Conservation (phyloP, 2,797 vertebrate genomes). For the Sciurus vulgaris region DNA sequence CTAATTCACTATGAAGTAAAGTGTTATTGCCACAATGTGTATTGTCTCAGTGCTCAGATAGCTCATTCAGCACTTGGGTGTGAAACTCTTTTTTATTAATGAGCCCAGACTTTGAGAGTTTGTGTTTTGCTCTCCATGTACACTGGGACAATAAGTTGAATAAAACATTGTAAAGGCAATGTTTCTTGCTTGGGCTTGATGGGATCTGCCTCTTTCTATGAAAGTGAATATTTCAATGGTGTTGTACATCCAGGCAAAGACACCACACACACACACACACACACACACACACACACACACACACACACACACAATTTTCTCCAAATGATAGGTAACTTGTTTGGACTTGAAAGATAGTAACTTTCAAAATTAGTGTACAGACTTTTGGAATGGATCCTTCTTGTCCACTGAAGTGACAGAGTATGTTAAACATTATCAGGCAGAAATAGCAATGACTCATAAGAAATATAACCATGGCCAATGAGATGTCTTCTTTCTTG, state of each 20-base stretch:
- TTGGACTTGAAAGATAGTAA: neutral
- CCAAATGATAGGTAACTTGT: neutral
- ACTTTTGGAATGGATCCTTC: neutral
- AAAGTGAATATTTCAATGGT: conserved; percentile 64
- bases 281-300: too few species aligned
- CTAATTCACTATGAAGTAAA: conserved; percentile 58
- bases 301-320: neutral
- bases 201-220: neutral
- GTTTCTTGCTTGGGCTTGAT: conserved; percentile 72
- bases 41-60: conserved; percentile 45
- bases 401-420: neutral
- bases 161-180: conserved; percentile 71
- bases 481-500: neutral
- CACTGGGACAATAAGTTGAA: conserved; percentile 59
- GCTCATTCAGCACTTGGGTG: neutral
- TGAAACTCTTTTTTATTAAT: conserved; percentile 59
- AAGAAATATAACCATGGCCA: neutral
- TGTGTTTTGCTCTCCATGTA: conserved; percentile 62
- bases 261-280: neutral
- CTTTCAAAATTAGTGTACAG: neutral
- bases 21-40: conserved; percentile 50
- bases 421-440: neutral
- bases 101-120: conserved; percentile 57
- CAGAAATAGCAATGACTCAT: neutral
- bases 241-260: conserved; percentile 58